Evolutionary conservation across 2,888 invertebrate genomes (phyloP), one percentile per base, ranked within the genome.

Genomic region (Lasioglossum figueresi): DNA sequence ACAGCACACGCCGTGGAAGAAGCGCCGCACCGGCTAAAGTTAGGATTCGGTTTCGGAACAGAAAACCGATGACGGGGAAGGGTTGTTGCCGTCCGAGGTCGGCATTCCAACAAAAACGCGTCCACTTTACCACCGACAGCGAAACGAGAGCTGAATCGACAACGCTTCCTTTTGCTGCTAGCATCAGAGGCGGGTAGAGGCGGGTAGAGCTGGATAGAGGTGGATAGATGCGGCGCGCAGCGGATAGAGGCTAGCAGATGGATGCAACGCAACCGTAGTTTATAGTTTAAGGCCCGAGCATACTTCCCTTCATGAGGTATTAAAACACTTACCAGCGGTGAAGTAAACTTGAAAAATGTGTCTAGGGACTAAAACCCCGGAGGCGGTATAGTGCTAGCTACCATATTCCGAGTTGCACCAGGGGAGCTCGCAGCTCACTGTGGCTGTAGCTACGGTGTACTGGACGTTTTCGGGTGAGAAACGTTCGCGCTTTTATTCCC

Each of bases 61-160:
- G 73, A 63, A 66, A 63, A 68, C 68, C n/a, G 27, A 59, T 5
- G 23, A 37, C 31, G 56, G 77, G 80, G 88, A 85, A 88, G 76
- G 84, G 76, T 59, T 68, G 68, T 52, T 66, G 40, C 77, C 45
- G 72, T 12, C 59, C 52, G 85, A 82, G 81, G 75, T 77, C 82
- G 82, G 68, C 66, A 72, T 45, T 45, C 66, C 45, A 72, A 73
- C 80, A 82, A 86, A 85, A 88, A 83, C 80, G 75, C 77, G 82
- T 81, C 76, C 76, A 66, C 70, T 88, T 87, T 81, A 82, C 85
- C 87, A 84, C 74, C 81, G 79, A 84, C 73, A 71, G 79, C 52
- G 83, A 82, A 66, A 73, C 74, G 81, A 75, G 52, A 72, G 43
- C 70, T 79, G 83, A 86, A 88, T 88, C 81, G 86, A 77, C 83